Evolutionary conservation across 2,113 vertebrate species (phyloP).

Genomic region (Cephalopterus ornatus): DNA sequence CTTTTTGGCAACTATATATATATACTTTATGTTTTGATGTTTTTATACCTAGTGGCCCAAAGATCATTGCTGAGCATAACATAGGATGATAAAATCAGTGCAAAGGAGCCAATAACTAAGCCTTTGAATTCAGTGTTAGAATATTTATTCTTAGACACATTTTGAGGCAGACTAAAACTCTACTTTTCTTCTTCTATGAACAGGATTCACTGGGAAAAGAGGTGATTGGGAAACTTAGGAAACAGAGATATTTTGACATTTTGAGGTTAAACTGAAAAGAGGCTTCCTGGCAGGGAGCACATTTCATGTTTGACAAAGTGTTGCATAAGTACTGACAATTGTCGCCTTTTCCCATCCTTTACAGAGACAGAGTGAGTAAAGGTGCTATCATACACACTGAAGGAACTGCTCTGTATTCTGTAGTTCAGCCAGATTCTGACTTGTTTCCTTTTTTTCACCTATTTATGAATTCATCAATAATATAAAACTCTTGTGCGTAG

Average conservation of each 20-base stretch:
- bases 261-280: constrained; percentile 66
- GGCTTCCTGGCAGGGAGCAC: constrained; percentile 15
- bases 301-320: constrained; percentile 44
- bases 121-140: background rate
- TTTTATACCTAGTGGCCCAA: background rate
- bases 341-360: constrained; percentile 4
- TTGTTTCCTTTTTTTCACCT: constrained; percentile 34
- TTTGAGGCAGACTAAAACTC: background rate
- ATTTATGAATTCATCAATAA: constrained; percentile 19
- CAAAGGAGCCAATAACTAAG: background rate
- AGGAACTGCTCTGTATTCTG: constrained; percentile 20
- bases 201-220: background rate
- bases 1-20: background rate
- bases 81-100: background rate
- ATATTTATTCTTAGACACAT: background rate
- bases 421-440: constrained; percentile 3
- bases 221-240: background rate
- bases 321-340: constrained; percentile 29
- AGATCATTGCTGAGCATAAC: background rate
- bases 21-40: background rate
- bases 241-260: constrained; percentile 49
- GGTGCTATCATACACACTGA: background rate
- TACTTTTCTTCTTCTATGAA: background rate
- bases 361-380: background rate
- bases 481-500: background rate